These are phyloP conservation scores for Rhinogobio ventralis DNA, from an alignment of 2,797 vertebrate species.

Conservation along the genomic window DNA sequence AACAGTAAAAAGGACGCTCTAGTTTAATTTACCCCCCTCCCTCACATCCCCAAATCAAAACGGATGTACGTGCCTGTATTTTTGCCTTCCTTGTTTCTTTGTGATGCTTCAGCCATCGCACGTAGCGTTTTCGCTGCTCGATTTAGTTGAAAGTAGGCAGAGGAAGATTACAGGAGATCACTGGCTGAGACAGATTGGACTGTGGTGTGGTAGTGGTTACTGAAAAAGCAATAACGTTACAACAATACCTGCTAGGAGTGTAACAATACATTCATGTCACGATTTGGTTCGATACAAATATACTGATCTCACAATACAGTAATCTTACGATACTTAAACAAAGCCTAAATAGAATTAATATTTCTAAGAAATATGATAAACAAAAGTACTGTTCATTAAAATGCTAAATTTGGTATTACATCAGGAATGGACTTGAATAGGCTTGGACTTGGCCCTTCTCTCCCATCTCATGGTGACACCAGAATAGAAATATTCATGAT, in stretches of 20 bases:
- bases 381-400: neutral
- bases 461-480: neutral
- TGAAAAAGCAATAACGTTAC: constrained; percentile 1
- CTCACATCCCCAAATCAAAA: constrained; percentile 45
- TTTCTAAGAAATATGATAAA: neutral
- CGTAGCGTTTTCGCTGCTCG: neutral
- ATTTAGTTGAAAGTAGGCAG: constrained; percentile 28
- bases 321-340: neutral
- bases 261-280: neutral
- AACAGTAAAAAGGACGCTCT: constrained; percentile 57
- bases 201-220: neutral
- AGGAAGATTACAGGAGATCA: constrained; percentile 48
- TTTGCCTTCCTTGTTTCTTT: constrained; percentile 44
- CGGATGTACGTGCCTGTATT: constrained; percentile 45
- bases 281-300: neutral
- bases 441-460: neutral
- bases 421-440: neutral
- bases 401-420: neutral
- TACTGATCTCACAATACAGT: neutral
- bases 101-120: constrained; percentile 40
- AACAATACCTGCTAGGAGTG: constrained; percentile 3
- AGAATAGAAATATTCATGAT: neutral
- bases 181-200: constrained; percentile 44
- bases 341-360: neutral
- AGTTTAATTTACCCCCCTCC: constrained; percentile 56